phyloP scores from a whole-genome alignment of 2,888 invertebrate genomes.

The Caenorhabditis virilis region DNA sequence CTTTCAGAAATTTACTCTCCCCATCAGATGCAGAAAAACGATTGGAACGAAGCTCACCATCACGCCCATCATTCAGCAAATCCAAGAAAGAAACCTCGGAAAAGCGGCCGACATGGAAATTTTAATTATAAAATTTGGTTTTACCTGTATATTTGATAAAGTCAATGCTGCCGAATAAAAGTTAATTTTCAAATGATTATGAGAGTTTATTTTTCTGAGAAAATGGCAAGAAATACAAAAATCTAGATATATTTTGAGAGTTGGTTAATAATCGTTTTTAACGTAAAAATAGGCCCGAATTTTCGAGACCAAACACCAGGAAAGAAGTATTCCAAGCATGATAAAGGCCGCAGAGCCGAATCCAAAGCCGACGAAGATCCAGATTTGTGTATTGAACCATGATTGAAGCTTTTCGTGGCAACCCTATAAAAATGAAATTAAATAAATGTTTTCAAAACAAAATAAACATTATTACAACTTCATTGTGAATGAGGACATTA shows the following conservation, averaged over 20 bases:
- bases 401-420: conserved; percentile 54
- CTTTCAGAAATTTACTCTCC: conserved; percentile 55
- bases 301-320: conserved; percentile 15
- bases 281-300: conserved; percentile 33
- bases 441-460: not conserved
- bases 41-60: conserved; percentile 56
- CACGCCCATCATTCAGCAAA: conserved; percentile 55
- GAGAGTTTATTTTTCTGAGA: not conserved
- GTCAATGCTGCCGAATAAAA: no score
- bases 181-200: not conserved
- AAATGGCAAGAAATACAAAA: not conserved
- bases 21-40: conserved; percentile 58
- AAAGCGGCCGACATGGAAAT: conserved; percentile 65
- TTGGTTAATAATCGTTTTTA: conserved; percentile 21
- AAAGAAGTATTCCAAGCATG: conserved; percentile 47
- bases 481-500: not conserved
- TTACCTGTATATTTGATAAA: conserved; percentile 17
- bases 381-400: conserved; percentile 57
- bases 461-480: not conserved
- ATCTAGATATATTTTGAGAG: not conserved
- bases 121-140: conserved; percentile 34
- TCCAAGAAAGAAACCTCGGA: conserved; percentile 47
- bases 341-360: conserved; percentile 52
- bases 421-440: conserved; percentile 43
- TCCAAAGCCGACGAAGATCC: conserved; percentile 56